These are phyloP conservation scores for Columba guinea DNA, from an alignment of 2,797 vertebrate genomes.

Conservation along the genomic window DNA sequence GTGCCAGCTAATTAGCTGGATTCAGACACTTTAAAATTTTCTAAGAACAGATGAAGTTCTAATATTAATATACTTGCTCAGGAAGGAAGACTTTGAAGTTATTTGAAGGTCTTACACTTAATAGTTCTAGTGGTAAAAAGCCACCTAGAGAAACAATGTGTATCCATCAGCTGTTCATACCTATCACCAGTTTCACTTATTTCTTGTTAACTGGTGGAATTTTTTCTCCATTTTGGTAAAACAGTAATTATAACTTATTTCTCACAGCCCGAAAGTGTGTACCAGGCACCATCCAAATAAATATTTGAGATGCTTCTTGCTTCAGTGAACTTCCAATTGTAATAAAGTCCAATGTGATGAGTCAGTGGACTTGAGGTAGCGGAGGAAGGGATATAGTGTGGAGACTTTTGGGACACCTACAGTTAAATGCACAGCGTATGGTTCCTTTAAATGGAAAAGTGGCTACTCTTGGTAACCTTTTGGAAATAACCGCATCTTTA, in stretches of 20 bases:
- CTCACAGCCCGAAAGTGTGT: neutral
- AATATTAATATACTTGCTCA: neutral
- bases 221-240: neutral
- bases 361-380: neutral
- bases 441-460: neutral
- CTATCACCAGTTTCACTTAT: neutral
- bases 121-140: neutral
- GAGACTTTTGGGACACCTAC: neutral
- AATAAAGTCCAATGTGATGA: rapidly evolving
- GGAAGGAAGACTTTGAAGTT: neutral
- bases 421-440: neutral
- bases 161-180: neutral
- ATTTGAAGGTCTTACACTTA: neutral
- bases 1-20: neutral
- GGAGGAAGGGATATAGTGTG: neutral
- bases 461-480: neutral
- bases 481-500: neutral
- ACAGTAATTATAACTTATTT: neutral
- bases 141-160: neutral
- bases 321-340: neutral
- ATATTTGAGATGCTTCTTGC: neutral
- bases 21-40: neutral
- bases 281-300: neutral
- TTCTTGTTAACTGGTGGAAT: neutral
- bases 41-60: neutral